A percentile compares a stretch with the other conserved stretches of the same genome.
These are phyloP conservation scores for Chesias legatella DNA, from an alignment of 2,888 invertebrate species.

Conservation along the genomic window DNA sequence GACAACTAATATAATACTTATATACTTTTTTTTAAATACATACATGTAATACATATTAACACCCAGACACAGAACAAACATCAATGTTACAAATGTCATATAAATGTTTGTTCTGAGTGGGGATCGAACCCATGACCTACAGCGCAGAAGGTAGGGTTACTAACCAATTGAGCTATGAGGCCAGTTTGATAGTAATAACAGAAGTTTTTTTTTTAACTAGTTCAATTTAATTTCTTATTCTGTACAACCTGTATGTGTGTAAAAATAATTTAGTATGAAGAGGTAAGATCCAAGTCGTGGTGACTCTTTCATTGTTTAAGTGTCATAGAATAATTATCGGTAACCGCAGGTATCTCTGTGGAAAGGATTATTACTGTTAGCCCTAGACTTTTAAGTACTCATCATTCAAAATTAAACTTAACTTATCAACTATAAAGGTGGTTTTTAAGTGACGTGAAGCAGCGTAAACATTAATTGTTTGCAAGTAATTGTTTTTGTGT, in stretches of 20 bases:
- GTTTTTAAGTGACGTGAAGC: conserved; percentile 8
- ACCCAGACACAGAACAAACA: no score
- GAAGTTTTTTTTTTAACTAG: no score
- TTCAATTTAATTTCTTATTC: no score
- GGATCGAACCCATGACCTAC: no score
- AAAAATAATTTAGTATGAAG: conserved; percentile 5
- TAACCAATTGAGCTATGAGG: no score
- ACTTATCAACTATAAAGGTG: not conserved
- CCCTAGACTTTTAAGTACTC: conserved; percentile 2
- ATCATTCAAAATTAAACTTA: conserved; percentile 3
- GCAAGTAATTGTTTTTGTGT: conserved; percentile 20
- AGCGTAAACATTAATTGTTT: conserved; percentile 22
- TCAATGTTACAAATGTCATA: no score
- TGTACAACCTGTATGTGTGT: not conserved
- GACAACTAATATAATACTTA: no score
- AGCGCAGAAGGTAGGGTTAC: no score
- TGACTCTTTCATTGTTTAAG: conserved; percentile 17
- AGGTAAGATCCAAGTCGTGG: conserved; percentile 2
- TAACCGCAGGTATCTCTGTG: conserved; percentile 3
- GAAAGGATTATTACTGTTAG: conserved; percentile 13
- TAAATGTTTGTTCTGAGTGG: no score
- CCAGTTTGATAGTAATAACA: no score
- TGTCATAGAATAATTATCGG: conserved; percentile 2
- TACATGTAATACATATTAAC: no score
- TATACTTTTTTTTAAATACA: no score